These are phyloP conservation scores for Cromileptes altivelis DNA, from an alignment of 2,113 vertebrate species.

Conservation along the genomic window DNA sequence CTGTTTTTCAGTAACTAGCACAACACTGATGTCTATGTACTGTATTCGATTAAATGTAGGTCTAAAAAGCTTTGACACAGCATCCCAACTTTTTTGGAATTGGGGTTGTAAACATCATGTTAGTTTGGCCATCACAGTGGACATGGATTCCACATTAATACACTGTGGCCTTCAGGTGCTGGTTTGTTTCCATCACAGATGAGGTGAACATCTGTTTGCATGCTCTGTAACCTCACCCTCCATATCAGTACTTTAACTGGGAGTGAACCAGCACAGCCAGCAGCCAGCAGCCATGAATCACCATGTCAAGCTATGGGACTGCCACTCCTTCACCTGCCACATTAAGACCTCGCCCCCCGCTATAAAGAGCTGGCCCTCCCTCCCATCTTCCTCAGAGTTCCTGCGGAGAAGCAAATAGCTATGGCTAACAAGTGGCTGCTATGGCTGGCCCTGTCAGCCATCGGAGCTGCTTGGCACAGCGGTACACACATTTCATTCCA, in stretches of 20 bases:
- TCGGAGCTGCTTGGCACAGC: slow-evolving; percentile 24
- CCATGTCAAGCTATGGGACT: neutral
- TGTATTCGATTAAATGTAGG: no score
- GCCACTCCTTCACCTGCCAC: slow-evolving; percentile 46
- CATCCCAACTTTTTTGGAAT: no score
- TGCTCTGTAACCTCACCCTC: neutral
- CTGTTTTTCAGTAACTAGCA: no score
- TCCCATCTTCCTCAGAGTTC: slow-evolving; percentile 35
- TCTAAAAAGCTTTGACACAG: no score
- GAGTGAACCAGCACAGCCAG: neutral
- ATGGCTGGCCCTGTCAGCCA: slow-evolving; percentile 45
- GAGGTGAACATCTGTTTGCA: neutral
- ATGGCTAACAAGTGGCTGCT: slow-evolving; percentile 52
- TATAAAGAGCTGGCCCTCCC: slow-evolving; percentile 51
- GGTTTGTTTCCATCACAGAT: slow-evolving; percentile 8
- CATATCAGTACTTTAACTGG: neutral
- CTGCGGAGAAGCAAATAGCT: slow-evolving; percentile 23
- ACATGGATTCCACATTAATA: no score
- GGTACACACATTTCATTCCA: slow-evolving; percentile 39
- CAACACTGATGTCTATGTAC: no score
- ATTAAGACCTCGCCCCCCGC: slow-evolving; percentile 12
- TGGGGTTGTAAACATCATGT: no score
- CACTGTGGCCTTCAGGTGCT: neutral
- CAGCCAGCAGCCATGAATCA: slow-evolving; percentile 12
- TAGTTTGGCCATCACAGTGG: neutral